Base-by-base conservation (phyloP, 2,797 vertebrate species). In the Pipistrellus nathusii region DNA sequence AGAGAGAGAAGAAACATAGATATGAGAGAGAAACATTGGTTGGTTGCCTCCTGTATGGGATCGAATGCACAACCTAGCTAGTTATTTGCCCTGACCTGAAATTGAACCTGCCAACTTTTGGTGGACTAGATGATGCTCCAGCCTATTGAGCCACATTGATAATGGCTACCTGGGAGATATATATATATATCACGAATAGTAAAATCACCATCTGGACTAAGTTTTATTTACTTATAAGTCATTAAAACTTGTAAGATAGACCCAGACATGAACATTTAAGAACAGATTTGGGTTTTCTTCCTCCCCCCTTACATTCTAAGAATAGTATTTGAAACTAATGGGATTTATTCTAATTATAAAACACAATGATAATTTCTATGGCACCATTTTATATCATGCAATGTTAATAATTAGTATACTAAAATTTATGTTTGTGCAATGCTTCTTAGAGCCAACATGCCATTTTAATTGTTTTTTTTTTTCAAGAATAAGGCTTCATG, bases 201-300 rank as follows among this genome's bases (percentile, higher is more conserved):
- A 38, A 94, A 88, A 77, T 83, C 44, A 55, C 6, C 93, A 80
- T 30, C 6, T 80, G 55, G 55, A 53, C 25, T 46, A 57, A 78
- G 89, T 59, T 87, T 88, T 95, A 91, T 80, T 85, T 92, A 46
- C 32, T 91, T 90, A 57, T 66, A 75, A 62, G 5, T 59, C 78
- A 88, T 86, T 68, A 94, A 93, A 69, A 27, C 4, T 80, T 85
- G 78, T 46, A 71, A 73, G 23, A 14, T 44, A 72, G 55, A 84
- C 18, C 5, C 35, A 64, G 66, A 57, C 0, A 55, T 44, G 59
- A 66, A 13, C 17, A 64, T 72, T 15, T 46, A 73, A 68, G 8
- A 82, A 73, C 8, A 69, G 53, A 93, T 86, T 85, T 78, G 64
- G 4, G 0, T 64, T 85, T 95, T 77, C 23, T 91, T 77, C 27